A percentile compares a stretch with the other conserved stretches of the same genome.
These are phyloP conservation scores for Amiota minor DNA, from an alignment of 2,888 invertebrate genomes.

Conservation along the genomic window DNA sequence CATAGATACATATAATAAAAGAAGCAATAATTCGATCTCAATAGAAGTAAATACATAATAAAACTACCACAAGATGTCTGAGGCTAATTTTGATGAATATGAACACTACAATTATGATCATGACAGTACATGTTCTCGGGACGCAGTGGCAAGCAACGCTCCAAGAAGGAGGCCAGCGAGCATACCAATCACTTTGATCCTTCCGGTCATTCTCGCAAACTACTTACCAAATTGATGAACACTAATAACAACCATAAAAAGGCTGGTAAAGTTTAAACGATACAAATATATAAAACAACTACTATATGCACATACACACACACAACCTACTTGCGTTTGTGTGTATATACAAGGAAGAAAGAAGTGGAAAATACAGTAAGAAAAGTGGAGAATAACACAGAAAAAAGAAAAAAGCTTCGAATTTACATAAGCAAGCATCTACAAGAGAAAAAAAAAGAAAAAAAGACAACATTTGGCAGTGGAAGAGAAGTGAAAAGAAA, in stretches of 20 bases:
- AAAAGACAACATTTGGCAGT: constrained; percentile 29
- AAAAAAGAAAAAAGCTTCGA: constrained; percentile 44
- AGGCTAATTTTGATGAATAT: constrained; percentile 90
- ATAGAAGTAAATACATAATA: constrained; percentile 25
- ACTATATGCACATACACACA: neutral
- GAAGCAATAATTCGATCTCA: constrained; percentile 12
- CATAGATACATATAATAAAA: neutral
- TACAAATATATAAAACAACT: constrained; percentile 29
- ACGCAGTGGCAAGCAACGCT: constrained; percentile 91
- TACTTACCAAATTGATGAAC: constrained; percentile 88
- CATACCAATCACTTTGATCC: constrained; percentile 95
- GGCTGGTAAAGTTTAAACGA: constrained; percentile 57
- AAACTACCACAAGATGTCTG: constrained; percentile 79
- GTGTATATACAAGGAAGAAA: constrained; percentile 28
- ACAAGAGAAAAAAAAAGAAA: constrained; percentile 37
- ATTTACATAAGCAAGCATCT: constrained; percentile 36
- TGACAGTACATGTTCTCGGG: constrained; percentile 89
- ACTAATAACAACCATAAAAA: constrained; percentile 89
- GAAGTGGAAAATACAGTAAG: constrained; percentile 31
- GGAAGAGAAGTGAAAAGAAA: constrained; percentile 20
- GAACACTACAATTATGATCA: constrained; percentile 95
- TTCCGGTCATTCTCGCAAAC: constrained; percentile 93
- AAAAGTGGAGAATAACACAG: constrained; percentile 29
- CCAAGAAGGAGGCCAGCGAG: constrained; percentile 89
- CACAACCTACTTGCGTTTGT: neutral